A percentile compares a stretch with the other conserved stretches of the same genome.
phyloP scores from a whole-genome alignment of 2,113 vertebrate species.

The Lutjanus erythropterus region DNA sequence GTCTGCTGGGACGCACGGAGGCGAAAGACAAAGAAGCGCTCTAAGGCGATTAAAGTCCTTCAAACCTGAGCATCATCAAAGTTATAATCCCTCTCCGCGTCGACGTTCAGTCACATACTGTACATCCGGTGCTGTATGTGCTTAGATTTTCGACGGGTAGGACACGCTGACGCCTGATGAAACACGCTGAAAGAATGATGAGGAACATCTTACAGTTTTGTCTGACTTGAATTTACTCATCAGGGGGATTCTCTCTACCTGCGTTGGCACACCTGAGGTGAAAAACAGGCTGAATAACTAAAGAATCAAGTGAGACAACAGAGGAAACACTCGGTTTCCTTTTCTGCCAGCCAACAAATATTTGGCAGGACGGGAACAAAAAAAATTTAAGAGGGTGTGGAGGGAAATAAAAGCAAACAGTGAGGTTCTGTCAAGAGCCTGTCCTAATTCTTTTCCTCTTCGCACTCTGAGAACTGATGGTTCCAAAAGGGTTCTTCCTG shows the following conservation, averaged over 20 bases:
- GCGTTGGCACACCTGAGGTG: constrained; percentile 15
- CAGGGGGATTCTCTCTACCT: constrained; percentile 39
- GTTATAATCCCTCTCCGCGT: constrained; percentile 26
- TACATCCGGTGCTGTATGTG: background rate
- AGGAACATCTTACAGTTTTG: constrained; percentile 30
- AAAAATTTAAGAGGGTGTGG: constrained; percentile 13
- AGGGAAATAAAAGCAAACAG: constrained; percentile 64
- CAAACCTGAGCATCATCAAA: constrained; percentile 41
- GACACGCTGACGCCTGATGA: constrained; percentile 55
- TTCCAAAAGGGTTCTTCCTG: too few species aligned
- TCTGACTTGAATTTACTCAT: constrained; percentile 42
- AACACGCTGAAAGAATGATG: constrained; percentile 60
- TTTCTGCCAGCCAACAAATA: constrained; percentile 63
- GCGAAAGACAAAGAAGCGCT: constrained; percentile 27
- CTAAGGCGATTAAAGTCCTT: constrained; percentile 44
- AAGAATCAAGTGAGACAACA: constrained; percentile 39
- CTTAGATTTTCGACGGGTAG: background rate
- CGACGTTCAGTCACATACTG: constrained; percentile 14
- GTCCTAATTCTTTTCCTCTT: constrained; percentile 54
- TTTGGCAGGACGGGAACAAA: constrained; percentile 44
- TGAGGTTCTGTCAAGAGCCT: constrained; percentile 44
- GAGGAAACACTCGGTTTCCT: background rate
- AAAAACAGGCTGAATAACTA: constrained; percentile 15
- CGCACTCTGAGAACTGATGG: too few species aligned
- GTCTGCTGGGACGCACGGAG: constrained; percentile 43